Evolutionary conservation across 2,888 invertebrate genomes (phyloP), one percentile per base, ranked within the genome.

Genomic region (Cephus runcator): DNA sequence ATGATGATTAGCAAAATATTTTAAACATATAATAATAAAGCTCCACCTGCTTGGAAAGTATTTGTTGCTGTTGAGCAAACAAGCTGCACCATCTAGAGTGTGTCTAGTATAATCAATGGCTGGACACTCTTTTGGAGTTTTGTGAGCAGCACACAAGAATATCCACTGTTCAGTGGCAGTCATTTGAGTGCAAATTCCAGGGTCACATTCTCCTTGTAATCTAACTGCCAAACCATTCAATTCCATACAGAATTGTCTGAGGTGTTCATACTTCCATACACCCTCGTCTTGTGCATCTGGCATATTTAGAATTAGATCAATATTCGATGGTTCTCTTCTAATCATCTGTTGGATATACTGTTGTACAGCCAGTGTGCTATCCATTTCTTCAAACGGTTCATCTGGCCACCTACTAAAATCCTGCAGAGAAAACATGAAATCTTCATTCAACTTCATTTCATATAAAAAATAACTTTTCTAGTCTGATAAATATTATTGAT

Each of bases 131-230:
- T 99, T 99, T 69, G 99, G 99, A 82, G 99, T 99, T 94, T 99
- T 99, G 92, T 99, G 99, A 71, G 99, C 99, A 79, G 99, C 99
- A 93, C 99, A 99, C 77, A 99, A 93, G 92, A 99, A 99, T 92
- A 99, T 99, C 99, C 99, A 99, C 90, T 99, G 99, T 92, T 99
- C 99, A 36, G 99, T 99, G 40, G 99, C 99, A 73, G 99, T 99
- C 99, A 99, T 99, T 93, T 99, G 99, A 81, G 97, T 98, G 92
- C 99, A 99, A 34, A 97, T 98, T 88, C 98, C 97, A 69, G 99
- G 98, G 89, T 97, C 97, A 92, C 99, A 99, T 92, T 99, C 99
- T 83, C 95, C 95, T 93, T 99, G 99, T 83, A 99, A 93, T 89
- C 97, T 95, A 0, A 99, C 99, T 75, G 99, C 99, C 85, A 99